Percentiles rank a stretch among this genome's conserved stretches.
These are phyloP conservation scores for Wasmannia auropunctata DNA, from an alignment of 1,140 invertebrate species.

Conservation along the genomic window DNA sequence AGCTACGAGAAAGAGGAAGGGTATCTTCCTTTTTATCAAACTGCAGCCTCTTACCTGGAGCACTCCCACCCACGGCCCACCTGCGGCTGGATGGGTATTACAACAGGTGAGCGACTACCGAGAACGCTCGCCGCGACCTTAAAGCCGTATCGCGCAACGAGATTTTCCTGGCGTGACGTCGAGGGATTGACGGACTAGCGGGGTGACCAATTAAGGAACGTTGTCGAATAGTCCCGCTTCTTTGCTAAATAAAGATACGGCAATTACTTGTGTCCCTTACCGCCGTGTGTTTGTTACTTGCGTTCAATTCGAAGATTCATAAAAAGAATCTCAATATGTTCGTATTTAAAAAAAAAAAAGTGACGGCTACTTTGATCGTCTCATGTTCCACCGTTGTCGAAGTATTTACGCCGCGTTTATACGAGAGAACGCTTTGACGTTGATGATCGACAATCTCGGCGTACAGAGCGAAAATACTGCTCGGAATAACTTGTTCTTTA, in stretches of 20 bases:
- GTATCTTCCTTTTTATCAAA: slow-evolving; percentile 83
- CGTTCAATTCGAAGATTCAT: background rate
- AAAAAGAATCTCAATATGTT: background rate
- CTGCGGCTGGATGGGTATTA: slow-evolving; percentile 73
- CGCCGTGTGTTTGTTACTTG: background rate
- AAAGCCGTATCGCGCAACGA: slow-evolving; percentile 61
- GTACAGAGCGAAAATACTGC: slow-evolving; percentile 9
- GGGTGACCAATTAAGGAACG: slow-evolving; percentile 13
- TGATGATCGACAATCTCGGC: slow-evolving; percentile 24
- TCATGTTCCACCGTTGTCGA: background rate
- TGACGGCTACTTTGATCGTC: background rate
- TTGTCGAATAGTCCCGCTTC: background rate
- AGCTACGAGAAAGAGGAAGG: slow-evolving; percentile 63
- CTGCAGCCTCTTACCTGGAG: slow-evolving; percentile 78
- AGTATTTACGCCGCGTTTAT: slow-evolving; percentile 7
- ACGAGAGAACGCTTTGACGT: background rate
- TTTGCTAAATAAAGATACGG: slow-evolving; percentile 11
- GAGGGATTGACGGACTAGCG: background rate
- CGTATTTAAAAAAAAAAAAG: background rate
- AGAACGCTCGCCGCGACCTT: slow-evolving; percentile 63
- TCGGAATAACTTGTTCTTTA: slow-evolving; percentile 34
- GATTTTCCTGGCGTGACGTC: slow-evolving; percentile 59
- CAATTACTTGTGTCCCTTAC: slow-evolving; percentile 7
- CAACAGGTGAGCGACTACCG: slow-evolving; percentile 77
- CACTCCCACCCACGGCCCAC: slow-evolving; percentile 82